phyloP scores from a whole-genome alignment of 2,888 invertebrate genomes.

The Crioceris asparagi region DNA sequence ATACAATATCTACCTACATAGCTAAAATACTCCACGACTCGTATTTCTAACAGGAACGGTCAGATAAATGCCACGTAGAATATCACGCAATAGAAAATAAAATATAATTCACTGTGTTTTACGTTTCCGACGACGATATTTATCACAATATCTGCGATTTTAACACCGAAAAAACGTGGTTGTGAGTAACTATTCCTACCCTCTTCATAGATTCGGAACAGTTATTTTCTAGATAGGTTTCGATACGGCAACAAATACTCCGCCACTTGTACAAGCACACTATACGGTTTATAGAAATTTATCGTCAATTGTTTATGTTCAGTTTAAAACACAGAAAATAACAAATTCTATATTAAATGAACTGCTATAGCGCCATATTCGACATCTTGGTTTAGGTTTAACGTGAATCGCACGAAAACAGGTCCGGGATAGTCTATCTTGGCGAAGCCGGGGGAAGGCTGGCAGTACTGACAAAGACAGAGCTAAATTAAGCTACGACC shows the following conservation, averaged over 20 bases:
- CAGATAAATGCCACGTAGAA: no score
- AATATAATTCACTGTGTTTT: no score
- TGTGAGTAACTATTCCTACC: no score
- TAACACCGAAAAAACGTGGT: no score
- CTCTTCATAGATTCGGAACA: constrained; percentile 24
- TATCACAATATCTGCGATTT: no score
- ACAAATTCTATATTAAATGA: constrained; percentile 32
- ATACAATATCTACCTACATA: no score
- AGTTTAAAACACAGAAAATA: constrained; percentile 30
- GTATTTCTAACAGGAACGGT: no score
- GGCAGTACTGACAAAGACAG: constrained; percentile 30
- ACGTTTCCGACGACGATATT: no score
- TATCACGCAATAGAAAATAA: no score
- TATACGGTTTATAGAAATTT: constrained; percentile 15
- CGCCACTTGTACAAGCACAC: constrained; percentile 19
- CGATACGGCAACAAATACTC: constrained; percentile 17
- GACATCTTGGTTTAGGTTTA: constrained; percentile 38
- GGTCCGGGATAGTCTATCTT: constrained; percentile 41
- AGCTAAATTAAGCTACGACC: constrained; percentile 24
- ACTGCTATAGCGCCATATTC: constrained; percentile 33
- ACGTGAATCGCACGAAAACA: constrained; percentile 34
- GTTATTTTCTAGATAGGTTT: constrained; percentile 18
- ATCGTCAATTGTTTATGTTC: constrained; percentile 13
- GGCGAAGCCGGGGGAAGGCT: constrained; percentile 32
- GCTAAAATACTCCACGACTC: no score